Conservation (phyloP, 1,140 invertebrate genomes). For the Spodoptera frugiperda region DNA sequence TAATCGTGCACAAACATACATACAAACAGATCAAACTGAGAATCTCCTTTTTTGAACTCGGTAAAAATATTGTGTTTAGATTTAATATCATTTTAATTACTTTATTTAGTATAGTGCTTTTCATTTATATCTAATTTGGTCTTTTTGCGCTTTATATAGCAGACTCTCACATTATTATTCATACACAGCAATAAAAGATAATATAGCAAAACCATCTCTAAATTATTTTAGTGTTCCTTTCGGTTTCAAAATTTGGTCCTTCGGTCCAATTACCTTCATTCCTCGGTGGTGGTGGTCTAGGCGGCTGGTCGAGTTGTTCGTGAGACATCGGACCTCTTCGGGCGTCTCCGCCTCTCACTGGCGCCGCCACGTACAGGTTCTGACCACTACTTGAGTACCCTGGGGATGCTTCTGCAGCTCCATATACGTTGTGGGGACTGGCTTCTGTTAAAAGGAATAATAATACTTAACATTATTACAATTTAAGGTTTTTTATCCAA, state of each 20-base stretch:
- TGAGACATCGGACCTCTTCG: slow-evolving; percentile 86
- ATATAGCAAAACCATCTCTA: too few species aligned
- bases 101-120: neutral
- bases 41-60: too few species aligned
- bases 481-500: neutral
- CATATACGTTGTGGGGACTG: slow-evolving; percentile 68
- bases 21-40: too few species aligned
- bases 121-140: too few species aligned
- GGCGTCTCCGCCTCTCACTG: slow-evolving; percentile 76
- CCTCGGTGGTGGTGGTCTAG: slow-evolving; percentile 94
- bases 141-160: too few species aligned
- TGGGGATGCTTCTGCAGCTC: slow-evolving; percentile 83
- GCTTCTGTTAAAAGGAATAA: slow-evolving; percentile 59
- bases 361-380: slow-evolving; percentile 96
- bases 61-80: slow-evolving; percentile 34
- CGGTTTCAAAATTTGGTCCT: neutral
- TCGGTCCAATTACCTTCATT: slow-evolving; percentile 88
- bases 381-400: slow-evolving; percentile 92
- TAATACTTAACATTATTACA: neutral
- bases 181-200: too few species aligned
- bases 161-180: too few species aligned
- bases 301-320: slow-evolving; percentile 90
- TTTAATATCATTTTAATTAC: too few species aligned
- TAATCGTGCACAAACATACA: too few species aligned
- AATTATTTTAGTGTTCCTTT: too few species aligned